These are phyloP conservation scores for Limonius californicus DNA, from an alignment of 1,140 invertebrate genomes.

Conservation along the genomic window DNA sequence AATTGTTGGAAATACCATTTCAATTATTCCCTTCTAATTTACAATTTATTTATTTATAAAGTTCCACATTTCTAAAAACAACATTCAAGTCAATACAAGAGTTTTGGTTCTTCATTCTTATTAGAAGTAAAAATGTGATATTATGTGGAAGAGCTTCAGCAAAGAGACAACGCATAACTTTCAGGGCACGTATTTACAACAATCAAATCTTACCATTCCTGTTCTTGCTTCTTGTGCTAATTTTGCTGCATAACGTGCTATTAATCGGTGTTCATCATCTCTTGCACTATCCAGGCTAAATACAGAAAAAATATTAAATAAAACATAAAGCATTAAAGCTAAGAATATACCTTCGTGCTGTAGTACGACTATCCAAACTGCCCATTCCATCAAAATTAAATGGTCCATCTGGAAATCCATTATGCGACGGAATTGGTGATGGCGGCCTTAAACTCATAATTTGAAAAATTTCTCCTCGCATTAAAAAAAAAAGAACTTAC, in stretches of 20 bases:
- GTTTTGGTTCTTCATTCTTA: no score
- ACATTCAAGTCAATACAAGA: no score
- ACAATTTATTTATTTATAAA: no score
- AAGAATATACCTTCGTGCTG: constrained; percentile 54
- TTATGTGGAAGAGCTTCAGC: background rate
- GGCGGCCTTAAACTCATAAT: no score
- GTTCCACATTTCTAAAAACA: no score
- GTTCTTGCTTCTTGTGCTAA: constrained; percentile 86
- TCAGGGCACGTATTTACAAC: background rate
- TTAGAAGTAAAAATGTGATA: no score
- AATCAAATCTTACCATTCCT: constrained; percentile 60
- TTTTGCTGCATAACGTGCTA: constrained; percentile 91
- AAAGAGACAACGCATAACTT: background rate
- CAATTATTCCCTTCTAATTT: background rate
- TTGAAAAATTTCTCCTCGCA: no score
- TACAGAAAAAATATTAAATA: background rate
- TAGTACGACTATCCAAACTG: constrained; percentile 76
- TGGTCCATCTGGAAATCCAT: constrained; percentile 74
- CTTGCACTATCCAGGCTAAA: constrained; percentile 55
- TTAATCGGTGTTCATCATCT: constrained; percentile 95
- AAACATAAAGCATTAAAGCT: background rate
- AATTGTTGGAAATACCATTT: background rate
- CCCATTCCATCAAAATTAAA: constrained; percentile 72
- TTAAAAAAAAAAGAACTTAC: no score
- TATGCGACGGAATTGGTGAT: constrained; percentile 82